Base-by-base conservation (phyloP, 92 coral and sea anemone genomes). In the Umimayanthus chanpuru region DNA sequence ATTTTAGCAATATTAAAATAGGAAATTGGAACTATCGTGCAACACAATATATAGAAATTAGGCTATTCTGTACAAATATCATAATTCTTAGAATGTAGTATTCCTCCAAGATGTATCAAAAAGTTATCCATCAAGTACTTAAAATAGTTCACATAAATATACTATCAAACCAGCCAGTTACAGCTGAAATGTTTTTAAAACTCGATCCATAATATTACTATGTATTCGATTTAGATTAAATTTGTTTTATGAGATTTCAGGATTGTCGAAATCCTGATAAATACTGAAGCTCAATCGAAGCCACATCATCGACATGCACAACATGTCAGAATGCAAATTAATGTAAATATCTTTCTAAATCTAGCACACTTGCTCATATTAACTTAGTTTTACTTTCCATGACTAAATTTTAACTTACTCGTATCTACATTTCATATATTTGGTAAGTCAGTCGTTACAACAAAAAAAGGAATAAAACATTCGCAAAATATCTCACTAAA, bases 41-140 rank as follows among this genome's bases (percentile, higher is more conserved):
- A 95, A 95, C 98, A 92, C 91, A 93, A 95, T 91, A 93, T 91
- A 94, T 95, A 91, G 96, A 94, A 94, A 95, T 95, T 95, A 95
- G 93, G 90, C 98, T 97, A 95, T 94, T 95, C 82, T 91, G 96
- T 97, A 97, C 99, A 97, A 97, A 97, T 97, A 94, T 95, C 94
- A 93, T 95, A 97, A 94, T 85, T 90, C 92, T 92, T 93, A 88
- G 94, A 91, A 90, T 90, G 92, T 95, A 93, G 98, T 89, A 88
- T 95, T 93, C 92, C 89, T 91, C 90, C 91, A 93, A 94, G 93
- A 93, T 92, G 96, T 95, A 94, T 95, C 92, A 91, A 93, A 93
- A 92, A 89, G 94, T 91, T 93, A 92, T 92, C 93, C 87, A 75
- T 88, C 78, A 47, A 65, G 90, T 94, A 95, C 98, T 87, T 95